Percentiles rank a stretch among this genome's conserved stretches.
Evolutionary conservation across 2,113 vertebrate genomes (phyloP).

Genomic region (Semnornis frantzii): DNA sequence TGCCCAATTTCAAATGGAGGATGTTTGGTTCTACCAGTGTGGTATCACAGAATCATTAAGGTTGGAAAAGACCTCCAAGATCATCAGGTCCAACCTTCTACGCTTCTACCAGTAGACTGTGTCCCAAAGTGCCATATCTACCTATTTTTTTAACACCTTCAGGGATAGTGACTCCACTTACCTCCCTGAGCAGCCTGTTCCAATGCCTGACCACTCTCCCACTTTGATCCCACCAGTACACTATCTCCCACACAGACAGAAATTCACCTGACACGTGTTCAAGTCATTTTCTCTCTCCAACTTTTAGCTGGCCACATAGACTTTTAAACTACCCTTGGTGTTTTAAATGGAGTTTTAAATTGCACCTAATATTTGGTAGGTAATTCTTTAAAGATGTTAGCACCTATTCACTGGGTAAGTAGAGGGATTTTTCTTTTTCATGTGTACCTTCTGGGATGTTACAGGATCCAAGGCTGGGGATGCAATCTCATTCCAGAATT

Average conservation of each 20-base stretch:
- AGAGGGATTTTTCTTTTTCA: slow-evolving; percentile 69
- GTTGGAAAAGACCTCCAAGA: no score
- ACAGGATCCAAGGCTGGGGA: slow-evolving; percentile 56
- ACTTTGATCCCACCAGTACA: background rate
- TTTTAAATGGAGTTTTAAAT: slow-evolving; percentile 70
- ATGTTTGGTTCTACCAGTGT: background rate
- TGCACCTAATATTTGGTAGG: slow-evolving; percentile 68
- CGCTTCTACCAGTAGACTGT: no score
- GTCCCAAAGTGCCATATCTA: no score
- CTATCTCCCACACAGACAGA: slow-evolving; percentile 29
- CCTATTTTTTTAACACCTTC: no score
- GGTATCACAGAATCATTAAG: background rate
- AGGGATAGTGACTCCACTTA: no score
- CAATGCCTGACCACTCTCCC: no score
- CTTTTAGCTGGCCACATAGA: slow-evolving; percentile 65
- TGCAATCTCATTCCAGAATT: slow-evolving; percentile 48
- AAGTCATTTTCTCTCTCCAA: slow-evolving; percentile 58
- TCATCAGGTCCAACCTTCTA: no score
- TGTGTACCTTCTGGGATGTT: slow-evolving; percentile 56
- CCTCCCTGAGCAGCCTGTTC: no score
- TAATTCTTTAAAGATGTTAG: slow-evolving; percentile 73
- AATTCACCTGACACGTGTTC: slow-evolving; percentile 61
- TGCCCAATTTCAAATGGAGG: background rate
- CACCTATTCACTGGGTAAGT: slow-evolving; percentile 61
- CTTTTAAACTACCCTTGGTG: slow-evolving; percentile 65